These are phyloP conservation scores for Temnothorax nylanderi DNA, from an alignment of 1,140 invertebrate genomes.

Conservation along the genomic window DNA sequence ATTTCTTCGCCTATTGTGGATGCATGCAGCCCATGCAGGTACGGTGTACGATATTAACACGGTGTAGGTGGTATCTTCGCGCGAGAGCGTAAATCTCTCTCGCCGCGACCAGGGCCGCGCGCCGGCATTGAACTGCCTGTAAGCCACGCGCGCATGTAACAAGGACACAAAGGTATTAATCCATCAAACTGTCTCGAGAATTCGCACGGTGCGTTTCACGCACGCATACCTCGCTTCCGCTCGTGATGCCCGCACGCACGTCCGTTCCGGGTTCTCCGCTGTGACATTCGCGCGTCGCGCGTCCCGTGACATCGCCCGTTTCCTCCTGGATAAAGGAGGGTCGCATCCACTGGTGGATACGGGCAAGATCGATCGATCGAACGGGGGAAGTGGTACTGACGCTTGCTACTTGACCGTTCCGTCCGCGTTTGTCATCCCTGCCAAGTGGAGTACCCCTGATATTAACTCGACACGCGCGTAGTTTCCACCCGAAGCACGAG, in stretches of 20 bases:
- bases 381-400: conserved; percentile 63
- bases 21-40: not conserved
- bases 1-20: conserved; percentile 2
- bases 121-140: not conserved
- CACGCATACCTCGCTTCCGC: not conserved
- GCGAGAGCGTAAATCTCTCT: conserved; percentile 27
- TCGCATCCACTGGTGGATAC: not conserved
- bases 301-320: conserved; percentile 65
- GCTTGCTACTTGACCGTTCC: conserved; percentile 60
- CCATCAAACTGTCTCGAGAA: conserved; percentile 73
- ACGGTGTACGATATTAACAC: conserved; percentile 21
- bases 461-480: conserved; percentile 37
- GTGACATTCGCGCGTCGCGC: not conserved
- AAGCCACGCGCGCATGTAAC: conserved; percentile 27
- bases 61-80: not conserved
- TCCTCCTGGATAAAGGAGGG: conserved; percentile 24
- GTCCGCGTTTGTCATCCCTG: conserved; percentile 41
- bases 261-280: conserved; percentile 22
- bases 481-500: not conserved
- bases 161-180: conserved; percentile 61
- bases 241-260: not conserved
- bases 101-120: not conserved
- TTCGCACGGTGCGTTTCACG: conserved; percentile 58
- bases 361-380: conserved; percentile 65
- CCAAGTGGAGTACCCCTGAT: conserved; percentile 38